Base-by-base conservation (phyloP, 2,797 vertebrate genomes). In the Scyliorhinus canicula region DNA sequence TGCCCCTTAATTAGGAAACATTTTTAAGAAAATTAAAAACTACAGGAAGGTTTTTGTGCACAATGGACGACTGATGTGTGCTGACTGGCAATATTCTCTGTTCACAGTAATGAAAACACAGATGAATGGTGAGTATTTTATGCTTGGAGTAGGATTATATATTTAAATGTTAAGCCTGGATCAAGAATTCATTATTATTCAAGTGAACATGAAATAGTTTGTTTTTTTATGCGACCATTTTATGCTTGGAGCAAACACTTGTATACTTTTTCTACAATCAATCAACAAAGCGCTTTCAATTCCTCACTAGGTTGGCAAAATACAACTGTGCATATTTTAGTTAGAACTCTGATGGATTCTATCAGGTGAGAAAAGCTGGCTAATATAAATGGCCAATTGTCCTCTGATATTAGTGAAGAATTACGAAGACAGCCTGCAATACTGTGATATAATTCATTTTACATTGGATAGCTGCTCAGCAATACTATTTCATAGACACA, bases 121-220 rank as follows among this genome's bases (percentile, higher is more conserved):
- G 88, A 91, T 44, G 21, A 65, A 60, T 91, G 88, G 88, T 21
- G n/a, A 63, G 19, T 55, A 63, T 63, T 63, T 40, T 26, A 65
- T 91, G n/a, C 57, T 91, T 91, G 88, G 60, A 91, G 60, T 65
- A 26, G n/a, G n/a, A 91, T 91, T 91, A 40, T 91, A 91, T 26
- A 91, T 91, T 91, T 91, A 44, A 91, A 44, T 65, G 35, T n/a
- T 91, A 91, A 91, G n/a, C n/a, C 28, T 65, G 21, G 60, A 91
- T 91, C 57, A 91, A 91, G 88, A 91, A 91, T 91, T 91, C 88
- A 91, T 60, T 65, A 26, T 35, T n/a, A 44, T 44, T 57, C 88
- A 65, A 44, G 57, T 44, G n/a, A 91, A 65, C 57, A 91, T 28
- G 19, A 91, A 91, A 91, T 90, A 35, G 14, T 16, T 60, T 90